Evolutionary conservation across 2,888 invertebrate species (phyloP).

Genomic region (Phaonia tiefii): DNA sequence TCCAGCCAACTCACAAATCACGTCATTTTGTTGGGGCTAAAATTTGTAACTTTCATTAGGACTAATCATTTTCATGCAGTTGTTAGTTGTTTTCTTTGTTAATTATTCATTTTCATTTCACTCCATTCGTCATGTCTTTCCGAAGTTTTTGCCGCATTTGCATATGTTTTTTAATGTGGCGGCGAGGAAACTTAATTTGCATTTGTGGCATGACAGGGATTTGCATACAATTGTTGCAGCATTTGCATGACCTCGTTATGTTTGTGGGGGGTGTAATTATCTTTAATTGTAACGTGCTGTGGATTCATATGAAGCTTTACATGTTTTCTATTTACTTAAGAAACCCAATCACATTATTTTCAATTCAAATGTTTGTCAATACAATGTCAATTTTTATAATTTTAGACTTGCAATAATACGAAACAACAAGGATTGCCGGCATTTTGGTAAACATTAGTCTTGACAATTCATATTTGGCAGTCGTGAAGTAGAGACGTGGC

Average conservation of each 20-base stretch:
- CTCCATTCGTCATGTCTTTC: constrained; percentile 17
- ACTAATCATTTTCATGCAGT: constrained; percentile 21
- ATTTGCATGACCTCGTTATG: constrained; percentile 46
- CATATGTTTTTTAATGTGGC: no score
- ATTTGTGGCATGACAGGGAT: constrained; percentile 19
- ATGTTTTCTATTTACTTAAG: no score
- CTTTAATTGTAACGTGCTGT: not conserved
- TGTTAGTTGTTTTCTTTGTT: constrained; percentile 9
- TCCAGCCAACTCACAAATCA: constrained; percentile 15
- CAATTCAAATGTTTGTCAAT: no score
- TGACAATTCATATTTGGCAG: no score
- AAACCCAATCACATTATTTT: no score
- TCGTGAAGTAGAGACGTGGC: no score
- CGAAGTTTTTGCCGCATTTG: constrained; percentile 1
- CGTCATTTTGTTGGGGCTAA: constrained; percentile 33
- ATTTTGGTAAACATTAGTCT: no score
- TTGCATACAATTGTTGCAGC: not conserved
- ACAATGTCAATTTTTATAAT: no score
- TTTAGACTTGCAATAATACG: no score
- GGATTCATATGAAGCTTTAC: not conserved
- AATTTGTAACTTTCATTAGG: constrained; percentile 14
- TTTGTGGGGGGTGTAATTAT: constrained; percentile 10
- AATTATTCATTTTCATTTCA: constrained; percentile 14
- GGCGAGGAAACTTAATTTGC: constrained; percentile 1
- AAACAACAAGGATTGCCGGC: no score